phyloP scores from a whole-genome alignment of 2,888 invertebrate species.

The Tipula helvola region DNA sequence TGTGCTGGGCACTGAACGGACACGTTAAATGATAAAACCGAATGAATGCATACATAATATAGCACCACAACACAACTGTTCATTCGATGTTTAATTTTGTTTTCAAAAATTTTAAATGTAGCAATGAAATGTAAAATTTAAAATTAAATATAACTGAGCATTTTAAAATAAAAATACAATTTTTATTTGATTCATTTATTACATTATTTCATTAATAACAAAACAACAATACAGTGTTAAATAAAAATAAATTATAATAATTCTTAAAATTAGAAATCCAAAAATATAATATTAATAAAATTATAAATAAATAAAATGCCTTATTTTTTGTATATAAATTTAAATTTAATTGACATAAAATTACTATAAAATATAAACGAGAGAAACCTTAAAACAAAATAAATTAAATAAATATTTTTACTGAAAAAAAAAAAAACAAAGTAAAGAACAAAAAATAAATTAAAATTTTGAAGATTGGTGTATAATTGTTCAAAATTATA shows the following conservation, averaged over 20 bases:
- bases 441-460: not conserved
- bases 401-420: not conserved
- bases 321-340: not conserved
- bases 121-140: not conserved
- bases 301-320: not conserved
- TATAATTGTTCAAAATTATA: not conserved
- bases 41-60: not conserved
- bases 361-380: not conserved
- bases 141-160: not conserved
- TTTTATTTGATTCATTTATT: too few species aligned
- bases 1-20: not conserved
- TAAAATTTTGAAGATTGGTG: not conserved
- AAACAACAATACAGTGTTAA: not conserved
- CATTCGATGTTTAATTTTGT: not conserved
- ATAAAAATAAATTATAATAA: not conserved
- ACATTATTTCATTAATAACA: not conserved
- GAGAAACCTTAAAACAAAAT: not conserved
- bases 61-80: not conserved
- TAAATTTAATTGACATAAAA: not conserved
- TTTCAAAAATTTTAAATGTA: not conserved
- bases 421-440: too few species aligned
- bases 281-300: not conserved
- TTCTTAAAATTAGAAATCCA: not conserved
- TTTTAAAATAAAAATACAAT: not conserved
- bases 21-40: not conserved